Conservation (phyloP, 2,888 invertebrate species). For the Ennomos quercinarius region DNA sequence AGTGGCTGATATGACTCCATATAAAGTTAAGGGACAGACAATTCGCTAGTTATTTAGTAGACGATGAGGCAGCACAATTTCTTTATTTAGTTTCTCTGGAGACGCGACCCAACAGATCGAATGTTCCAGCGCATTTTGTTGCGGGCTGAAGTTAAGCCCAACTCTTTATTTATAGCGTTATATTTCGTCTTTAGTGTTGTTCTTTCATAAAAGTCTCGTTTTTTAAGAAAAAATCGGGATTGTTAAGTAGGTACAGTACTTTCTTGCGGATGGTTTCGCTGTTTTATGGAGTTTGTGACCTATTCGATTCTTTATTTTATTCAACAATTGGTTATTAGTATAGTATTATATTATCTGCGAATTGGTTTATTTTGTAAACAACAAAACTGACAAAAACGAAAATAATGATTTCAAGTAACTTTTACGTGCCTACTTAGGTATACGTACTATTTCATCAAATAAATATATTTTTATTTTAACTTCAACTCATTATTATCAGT, state of each 20-base stretch:
- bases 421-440: too few species aligned
- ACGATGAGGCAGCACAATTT: slow-evolving; percentile 67
- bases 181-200: slow-evolving; percentile 59
- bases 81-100: slow-evolving; percentile 65
- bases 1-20: slow-evolving; percentile 58
- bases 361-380: too few species aligned
- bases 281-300: slow-evolving; percentile 24
- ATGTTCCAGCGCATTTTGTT: slow-evolving; percentile 54
- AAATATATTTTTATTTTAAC: not conserved
- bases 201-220: slow-evolving; percentile 48
- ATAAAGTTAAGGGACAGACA: slow-evolving; percentile 59
- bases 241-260: not conserved
- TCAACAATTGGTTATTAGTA: too few species aligned
- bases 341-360: too few species aligned
- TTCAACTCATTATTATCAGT: not conserved
- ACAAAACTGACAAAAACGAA: too few species aligned
- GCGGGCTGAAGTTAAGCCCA: slow-evolving; percentile 54
- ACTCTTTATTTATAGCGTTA: slow-evolving; percentile 61
- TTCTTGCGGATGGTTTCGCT: slow-evolving; percentile 27
- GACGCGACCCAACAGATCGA: slow-evolving; percentile 51
- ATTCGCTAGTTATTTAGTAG: slow-evolving; percentile 66
- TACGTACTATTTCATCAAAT: too few species aligned
- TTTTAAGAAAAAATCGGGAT: slow-evolving; percentile 26
- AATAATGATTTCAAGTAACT: too few species aligned
- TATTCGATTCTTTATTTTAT: slow-evolving; percentile 18